phyloP scores from a whole-genome alignment of 53 echinoderm and acorn worm genomes.

The Paelopatides confundens region DNA sequence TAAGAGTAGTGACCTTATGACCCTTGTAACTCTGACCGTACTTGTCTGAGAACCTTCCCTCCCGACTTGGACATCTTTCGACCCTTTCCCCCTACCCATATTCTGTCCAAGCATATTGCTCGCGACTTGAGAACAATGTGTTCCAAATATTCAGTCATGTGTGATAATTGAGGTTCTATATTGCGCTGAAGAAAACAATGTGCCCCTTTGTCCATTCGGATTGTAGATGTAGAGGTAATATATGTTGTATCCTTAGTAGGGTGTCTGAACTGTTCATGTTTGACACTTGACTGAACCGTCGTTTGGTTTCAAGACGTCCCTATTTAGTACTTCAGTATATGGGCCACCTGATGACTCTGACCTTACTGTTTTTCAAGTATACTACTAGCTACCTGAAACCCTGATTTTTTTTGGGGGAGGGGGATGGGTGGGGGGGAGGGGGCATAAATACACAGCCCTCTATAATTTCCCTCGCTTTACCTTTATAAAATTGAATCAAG shows the following conservation, averaged over 20 bases:
- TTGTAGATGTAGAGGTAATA: no score
- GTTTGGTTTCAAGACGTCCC: slow-evolving; percentile 48
- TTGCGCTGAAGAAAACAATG: neutral
- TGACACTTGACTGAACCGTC: no score
- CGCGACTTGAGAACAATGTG: slow-evolving; percentile 15
- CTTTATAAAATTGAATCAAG: slow-evolving; percentile 59
- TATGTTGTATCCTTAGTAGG: no score
- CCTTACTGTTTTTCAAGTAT: slow-evolving; percentile 60
- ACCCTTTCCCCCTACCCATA: slow-evolving; percentile 1
- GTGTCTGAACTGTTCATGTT: slow-evolving; percentile 38
- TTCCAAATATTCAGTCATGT: no score
- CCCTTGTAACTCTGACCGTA: no score
- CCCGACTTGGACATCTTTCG: neutral
- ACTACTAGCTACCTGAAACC: slow-evolving; percentile 28
- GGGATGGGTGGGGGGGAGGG: no score
- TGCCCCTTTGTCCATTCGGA: neutral
- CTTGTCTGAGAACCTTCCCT: no score
- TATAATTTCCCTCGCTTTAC: slow-evolving; percentile 56
- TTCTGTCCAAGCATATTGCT: slow-evolving; percentile 52
- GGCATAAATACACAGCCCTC: slow-evolving; percentile 56
- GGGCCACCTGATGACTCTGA: slow-evolving; percentile 23
- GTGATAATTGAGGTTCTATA: no score
- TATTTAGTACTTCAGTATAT: slow-evolving; percentile 38
- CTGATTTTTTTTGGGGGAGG: no score
- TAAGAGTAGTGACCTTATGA: no score